Conservation (phyloP, 1,140 invertebrate genomes). For the Aphidius ervi region DNA sequence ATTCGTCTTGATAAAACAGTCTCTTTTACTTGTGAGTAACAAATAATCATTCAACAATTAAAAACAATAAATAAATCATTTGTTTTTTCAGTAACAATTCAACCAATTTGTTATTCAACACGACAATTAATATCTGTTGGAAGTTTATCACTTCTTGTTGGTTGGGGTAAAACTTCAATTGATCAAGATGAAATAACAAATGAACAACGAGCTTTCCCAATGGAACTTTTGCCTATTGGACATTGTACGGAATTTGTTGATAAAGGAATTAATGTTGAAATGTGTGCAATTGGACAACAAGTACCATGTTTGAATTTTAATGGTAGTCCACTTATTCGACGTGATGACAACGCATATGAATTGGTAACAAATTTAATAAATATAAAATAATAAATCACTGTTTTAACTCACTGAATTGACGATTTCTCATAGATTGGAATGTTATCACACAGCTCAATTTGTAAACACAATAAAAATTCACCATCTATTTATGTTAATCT, state of each 20-base stretch:
- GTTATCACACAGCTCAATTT: conserved; percentile 36
- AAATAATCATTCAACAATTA: background rate
- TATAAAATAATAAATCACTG: background rate
- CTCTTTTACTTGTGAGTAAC: conserved; percentile 32
- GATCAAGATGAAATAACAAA: conserved; percentile 26
- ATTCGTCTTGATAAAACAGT: conserved; percentile 33
- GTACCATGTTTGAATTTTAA: conserved; percentile 36
- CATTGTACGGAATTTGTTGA: conserved; percentile 31
- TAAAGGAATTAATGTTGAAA: conserved; percentile 32
- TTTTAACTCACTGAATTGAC: background rate
- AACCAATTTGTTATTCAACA: conserved; percentile 33
- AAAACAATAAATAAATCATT: too few species aligned
- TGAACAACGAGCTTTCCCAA: conserved; percentile 29
- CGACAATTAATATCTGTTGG: conserved; percentile 22
- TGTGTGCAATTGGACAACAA: conserved; percentile 33
- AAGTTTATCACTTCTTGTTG: conserved; percentile 27
- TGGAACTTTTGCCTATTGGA: conserved; percentile 28
- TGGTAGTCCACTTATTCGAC: conserved; percentile 35
- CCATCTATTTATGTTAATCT: conserved; percentile 35
- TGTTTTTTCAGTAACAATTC: conserved; percentile 31
- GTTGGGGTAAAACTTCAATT: conserved; percentile 36
- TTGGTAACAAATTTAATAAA: conserved; percentile 26
- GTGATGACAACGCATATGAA: conserved; percentile 29
- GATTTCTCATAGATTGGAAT: conserved; percentile 31
- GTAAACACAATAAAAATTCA: conserved; percentile 24